Conservation (phyloP, 2,113 vertebrate species). For the Melanerpes formicivorus region DNA sequence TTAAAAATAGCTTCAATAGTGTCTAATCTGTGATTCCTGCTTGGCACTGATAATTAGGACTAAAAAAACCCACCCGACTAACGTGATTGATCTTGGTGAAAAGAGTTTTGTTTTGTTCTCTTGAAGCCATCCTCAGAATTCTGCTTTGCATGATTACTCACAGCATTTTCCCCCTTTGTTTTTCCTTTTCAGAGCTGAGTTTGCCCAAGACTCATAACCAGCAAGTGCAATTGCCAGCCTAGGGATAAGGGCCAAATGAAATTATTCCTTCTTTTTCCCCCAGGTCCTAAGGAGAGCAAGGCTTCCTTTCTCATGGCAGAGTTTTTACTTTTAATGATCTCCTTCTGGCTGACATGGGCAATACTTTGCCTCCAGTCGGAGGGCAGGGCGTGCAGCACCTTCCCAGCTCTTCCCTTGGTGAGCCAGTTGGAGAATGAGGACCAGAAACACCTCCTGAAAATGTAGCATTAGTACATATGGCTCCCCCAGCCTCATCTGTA, state of each 20-base stretch:
- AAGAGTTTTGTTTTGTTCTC: conserved; percentile 59
- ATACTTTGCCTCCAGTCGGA: neutral
- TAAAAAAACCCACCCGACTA: neutral
- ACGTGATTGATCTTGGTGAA: conserved; percentile 42
- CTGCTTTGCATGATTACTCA: conserved; percentile 40
- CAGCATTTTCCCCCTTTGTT: neutral
- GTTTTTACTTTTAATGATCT: neutral
- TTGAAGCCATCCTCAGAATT: conserved; percentile 33
- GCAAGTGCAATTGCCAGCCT: neutral
- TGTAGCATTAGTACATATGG: fast-evolving
- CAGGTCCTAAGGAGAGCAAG: neutral
- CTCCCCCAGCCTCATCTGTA: neutral
- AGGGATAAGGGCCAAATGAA: neutral
- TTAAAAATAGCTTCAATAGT: conserved; percentile 64
- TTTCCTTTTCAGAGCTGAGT: conserved; percentile 4
- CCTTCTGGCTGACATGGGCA: neutral
- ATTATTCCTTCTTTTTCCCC: neutral
- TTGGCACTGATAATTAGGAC: conserved; percentile 65
- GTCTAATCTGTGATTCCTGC: conserved; percentile 62
- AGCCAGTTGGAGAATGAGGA: neutral
- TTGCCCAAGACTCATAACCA: neutral
- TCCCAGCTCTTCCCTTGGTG: neutral
- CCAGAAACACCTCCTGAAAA: neutral
- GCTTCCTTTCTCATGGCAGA: neutral
- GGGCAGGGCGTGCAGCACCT: neutral